These are phyloP conservation scores for Pimephales promelas DNA, from an alignment of 2,113 vertebrate genomes.

Conservation along the genomic window DNA sequence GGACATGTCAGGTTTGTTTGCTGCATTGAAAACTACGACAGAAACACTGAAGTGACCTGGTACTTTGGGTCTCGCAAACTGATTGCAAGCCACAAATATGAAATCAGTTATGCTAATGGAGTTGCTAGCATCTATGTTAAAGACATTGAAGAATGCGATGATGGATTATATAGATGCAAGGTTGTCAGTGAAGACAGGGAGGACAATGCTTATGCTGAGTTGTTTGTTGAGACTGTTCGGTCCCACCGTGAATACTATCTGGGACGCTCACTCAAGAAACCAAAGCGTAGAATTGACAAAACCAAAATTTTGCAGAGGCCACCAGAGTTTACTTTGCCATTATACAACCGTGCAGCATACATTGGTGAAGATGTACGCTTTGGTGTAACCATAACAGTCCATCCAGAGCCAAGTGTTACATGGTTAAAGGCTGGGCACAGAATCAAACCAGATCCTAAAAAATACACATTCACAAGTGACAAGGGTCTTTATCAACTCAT, in stretches of 20 bases:
- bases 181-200: constrained; percentile 91
- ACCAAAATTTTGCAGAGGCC: constrained; percentile 88
- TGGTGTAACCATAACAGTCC: constrained; percentile 96
- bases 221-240: constrained; percentile 93
- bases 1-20: constrained; percentile 90
- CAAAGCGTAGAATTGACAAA: constrained; percentile 87
- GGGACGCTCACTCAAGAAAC: constrained; percentile 86
- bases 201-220: constrained; percentile 90
- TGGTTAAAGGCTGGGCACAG: constrained; percentile 96
- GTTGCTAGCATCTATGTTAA: constrained; percentile 94
- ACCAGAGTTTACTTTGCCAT: constrained; percentile 95
- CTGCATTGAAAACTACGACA: constrained; percentile 87
- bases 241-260: constrained; percentile 88
- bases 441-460: constrained; percentile 89
- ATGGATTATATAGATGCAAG: constrained; percentile 95
- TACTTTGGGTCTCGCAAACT: constrained; percentile 92
- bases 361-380: constrained; percentile 94
- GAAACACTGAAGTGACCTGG: constrained; percentile 92
- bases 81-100: constrained; percentile 89
- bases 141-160: constrained; percentile 89
- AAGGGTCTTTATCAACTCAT: constrained; percentile 96
- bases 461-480: constrained; percentile 93
- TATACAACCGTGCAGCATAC: constrained; percentile 91
- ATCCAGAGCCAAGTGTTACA: constrained; percentile 92
- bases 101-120: constrained; percentile 91